Evolutionary conservation across 1,140 invertebrate genomes (phyloP).

Genomic region (Macrobrachium nipponense): DNA sequence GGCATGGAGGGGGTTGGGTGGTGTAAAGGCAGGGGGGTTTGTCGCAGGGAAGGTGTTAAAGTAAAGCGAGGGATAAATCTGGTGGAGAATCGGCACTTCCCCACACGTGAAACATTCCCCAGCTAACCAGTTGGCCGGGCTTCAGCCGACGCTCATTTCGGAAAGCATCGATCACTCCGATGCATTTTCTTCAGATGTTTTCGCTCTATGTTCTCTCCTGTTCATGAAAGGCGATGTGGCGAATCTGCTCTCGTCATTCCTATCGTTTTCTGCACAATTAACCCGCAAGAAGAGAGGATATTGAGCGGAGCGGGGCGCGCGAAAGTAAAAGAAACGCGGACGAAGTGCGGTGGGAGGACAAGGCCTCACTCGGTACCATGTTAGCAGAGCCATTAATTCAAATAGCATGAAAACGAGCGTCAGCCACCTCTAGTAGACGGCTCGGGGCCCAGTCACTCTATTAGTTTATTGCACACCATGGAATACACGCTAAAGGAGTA

Average conservation of each 20-base stretch:
- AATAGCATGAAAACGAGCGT: slow-evolving; percentile 29
- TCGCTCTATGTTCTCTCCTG: background rate
- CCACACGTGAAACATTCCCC: slow-evolving; percentile 14
- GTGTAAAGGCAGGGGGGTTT: background rate
- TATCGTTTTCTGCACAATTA: no score
- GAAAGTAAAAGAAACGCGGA: background rate
- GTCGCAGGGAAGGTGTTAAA: background rate
- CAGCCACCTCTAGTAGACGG: slow-evolving; percentile 27
- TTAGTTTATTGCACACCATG: slow-evolving; percentile 31
- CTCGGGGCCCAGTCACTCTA: slow-evolving; percentile 18
- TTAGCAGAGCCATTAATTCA: slow-evolving; percentile 32
- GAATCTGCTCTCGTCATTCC: background rate
- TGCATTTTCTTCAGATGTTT: background rate
- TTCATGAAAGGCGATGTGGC: background rate
- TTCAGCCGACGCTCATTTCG: background rate
- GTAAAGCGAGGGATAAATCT: slow-evolving; percentile 2
- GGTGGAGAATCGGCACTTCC: background rate
- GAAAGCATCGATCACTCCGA: background rate
- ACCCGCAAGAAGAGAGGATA: no score
- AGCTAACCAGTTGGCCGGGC: background rate
- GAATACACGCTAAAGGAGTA: background rate
- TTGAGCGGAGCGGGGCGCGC: no score
- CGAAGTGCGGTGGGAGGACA: background rate
- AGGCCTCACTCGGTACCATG: slow-evolving; percentile 3
- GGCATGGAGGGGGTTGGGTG: background rate